Conservation (phyloP, 2,113 vertebrate genomes). For the Caranx melampygus region DNA sequence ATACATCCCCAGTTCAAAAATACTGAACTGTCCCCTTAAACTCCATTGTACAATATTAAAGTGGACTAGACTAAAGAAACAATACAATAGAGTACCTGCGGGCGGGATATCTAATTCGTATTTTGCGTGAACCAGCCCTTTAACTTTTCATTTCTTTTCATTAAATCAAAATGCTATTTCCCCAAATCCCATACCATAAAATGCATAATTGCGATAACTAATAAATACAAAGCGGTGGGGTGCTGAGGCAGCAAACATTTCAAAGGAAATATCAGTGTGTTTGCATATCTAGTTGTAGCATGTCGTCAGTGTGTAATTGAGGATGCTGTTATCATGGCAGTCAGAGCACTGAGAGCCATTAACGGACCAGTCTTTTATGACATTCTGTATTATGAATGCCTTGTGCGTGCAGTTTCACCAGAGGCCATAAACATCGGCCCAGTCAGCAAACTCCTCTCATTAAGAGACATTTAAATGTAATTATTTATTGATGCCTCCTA, state of each 20-base stretch:
- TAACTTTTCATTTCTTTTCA: not conserved
- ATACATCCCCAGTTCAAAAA: no score
- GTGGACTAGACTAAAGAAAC: not conserved
- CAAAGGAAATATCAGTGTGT: slow-evolving; percentile 60
- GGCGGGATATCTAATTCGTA: not conserved
- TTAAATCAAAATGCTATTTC: slow-evolving; percentile 32
- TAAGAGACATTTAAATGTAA: slow-evolving; percentile 86
- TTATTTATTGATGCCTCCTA: slow-evolving; percentile 87
- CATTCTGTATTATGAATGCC: slow-evolving; percentile 82
- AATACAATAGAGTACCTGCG: not conserved
- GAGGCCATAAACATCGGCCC: slow-evolving; percentile 77
- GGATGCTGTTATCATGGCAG: slow-evolving; percentile 76
- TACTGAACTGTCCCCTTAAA: no score
- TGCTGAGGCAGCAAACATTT: slow-evolving; percentile 69
- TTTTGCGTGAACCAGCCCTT: slow-evolving; percentile 10
- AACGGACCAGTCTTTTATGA: slow-evolving; percentile 79
- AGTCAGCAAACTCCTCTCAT: slow-evolving; percentile 86
- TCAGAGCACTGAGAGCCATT: slow-evolving; percentile 79
- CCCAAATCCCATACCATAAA: slow-evolving; percentile 51
- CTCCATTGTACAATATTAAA: no score
- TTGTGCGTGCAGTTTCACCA: slow-evolving; percentile 80
- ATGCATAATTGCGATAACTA: slow-evolving; percentile 42
- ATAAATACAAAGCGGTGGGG: slow-evolving; percentile 43
- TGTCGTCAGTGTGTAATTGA: slow-evolving; percentile 75
- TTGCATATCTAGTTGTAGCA: slow-evolving; percentile 74